Base-by-base conservation (phyloP, 2,888 invertebrate genomes). In the Leptarthrus brevirostris region DNA sequence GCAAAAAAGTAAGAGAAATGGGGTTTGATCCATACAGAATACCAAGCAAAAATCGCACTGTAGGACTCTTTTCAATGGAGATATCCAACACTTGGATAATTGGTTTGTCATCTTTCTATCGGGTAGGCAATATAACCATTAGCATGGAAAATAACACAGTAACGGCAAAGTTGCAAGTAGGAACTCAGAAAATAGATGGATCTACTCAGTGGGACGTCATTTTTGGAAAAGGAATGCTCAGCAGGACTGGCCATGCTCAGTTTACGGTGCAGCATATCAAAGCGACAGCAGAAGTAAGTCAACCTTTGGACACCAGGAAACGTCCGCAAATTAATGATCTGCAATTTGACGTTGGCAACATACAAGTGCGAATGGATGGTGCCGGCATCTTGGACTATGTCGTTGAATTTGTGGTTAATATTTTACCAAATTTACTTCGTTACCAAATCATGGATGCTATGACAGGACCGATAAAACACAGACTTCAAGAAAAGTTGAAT, bases 381-480 rank as follows among this genome's bases (percentile, higher is more conserved):
- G 92, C 94, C 0, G 95, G 96, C n/a, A 93, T 94, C 0, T 77
- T 93, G 14, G 96, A 96, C 84, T 95, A 95, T 80, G 81, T 92
- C 0, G 86, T 95, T 75, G 96, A 96, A 84, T 91, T 93, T 74
- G 88, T 87, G 3, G 88, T 95, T 0, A 96, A 96, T 82, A 87
- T 95, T 56, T 80, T 95, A 66, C 95, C 95, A 0, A 96, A 96
- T 87, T 85, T 95, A 54, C 85, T 96, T 75, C 88, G 96, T 72
- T 93, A 94, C 81, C 94, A 95, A 85, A 93, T 95, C 75, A 92
- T 94, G 90, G 93, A 94, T 80, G 93, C 93, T 0, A 82, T 95
- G 44, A 94, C 95, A 84, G 90, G 90, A 40, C 94, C 94, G 0
- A 84, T 94, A 2, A 92, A 89, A 81, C 88, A 90, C 78, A 89